phyloP scores from a whole-genome alignment of 2,888 invertebrate genomes.

The Melangyna quadrimaculata region DNA sequence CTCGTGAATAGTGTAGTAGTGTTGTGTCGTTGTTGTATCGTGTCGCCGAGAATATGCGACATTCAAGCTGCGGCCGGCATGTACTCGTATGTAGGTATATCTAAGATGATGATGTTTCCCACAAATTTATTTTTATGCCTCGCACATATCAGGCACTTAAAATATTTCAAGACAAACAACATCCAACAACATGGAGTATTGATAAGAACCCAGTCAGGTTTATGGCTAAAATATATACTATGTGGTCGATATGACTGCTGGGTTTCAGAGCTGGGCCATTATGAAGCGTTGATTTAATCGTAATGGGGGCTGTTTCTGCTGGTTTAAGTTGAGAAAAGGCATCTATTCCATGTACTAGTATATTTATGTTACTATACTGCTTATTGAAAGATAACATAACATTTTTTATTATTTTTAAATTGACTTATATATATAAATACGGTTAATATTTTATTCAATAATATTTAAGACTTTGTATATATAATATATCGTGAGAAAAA shows the following conservation, averaged over 20 bases:
- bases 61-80: neutral
- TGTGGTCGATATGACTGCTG: constrained; percentile 7
- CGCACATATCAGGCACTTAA: constrained; percentile 70
- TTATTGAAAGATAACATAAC: constrained; percentile 27
- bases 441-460: constrained; percentile 44
- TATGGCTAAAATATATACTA: constrained; percentile 25
- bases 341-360: constrained; percentile 32
- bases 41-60: constrained; percentile 15
- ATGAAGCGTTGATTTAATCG: constrained; percentile 59
- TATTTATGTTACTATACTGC: constrained; percentile 56
- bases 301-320: constrained; percentile 56
- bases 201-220: constrained; percentile 48
- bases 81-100: neutral
- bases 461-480: neutral
- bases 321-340: constrained; percentile 33
- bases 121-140: constrained; percentile 66
- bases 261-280: constrained; percentile 9
- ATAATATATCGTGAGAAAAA: neutral
- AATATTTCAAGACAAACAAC: constrained; percentile 69
- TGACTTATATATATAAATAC: constrained; percentile 21
- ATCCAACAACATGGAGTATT: constrained; percentile 60
- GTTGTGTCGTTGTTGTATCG: constrained; percentile 24
- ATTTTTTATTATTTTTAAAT: constrained; percentile 5
- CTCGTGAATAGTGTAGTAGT: constrained; percentile 64
- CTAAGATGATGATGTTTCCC: constrained; percentile 66